A percentile compares a stretch with the other conserved stretches of the same genome.
Evolutionary conservation across 2,888 invertebrate species (phyloP).

Genomic region (Hybos culiciformis): DNA sequence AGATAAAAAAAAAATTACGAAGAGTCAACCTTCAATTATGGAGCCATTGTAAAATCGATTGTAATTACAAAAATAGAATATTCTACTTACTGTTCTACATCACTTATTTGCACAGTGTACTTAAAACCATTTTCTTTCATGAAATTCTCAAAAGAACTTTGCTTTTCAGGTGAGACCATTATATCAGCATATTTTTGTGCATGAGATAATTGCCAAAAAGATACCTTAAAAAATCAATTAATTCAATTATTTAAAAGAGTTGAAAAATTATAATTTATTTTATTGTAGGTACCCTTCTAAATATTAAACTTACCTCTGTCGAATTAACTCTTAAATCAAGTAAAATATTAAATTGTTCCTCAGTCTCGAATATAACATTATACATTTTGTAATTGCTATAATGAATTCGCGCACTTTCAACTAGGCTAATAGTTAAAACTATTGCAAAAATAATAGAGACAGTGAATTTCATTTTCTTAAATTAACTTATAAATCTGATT

Average conservation of each 20-base stretch:
- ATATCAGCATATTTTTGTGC: neutral
- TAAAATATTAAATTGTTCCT: conserved; percentile 1
- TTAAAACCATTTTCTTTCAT: neutral
- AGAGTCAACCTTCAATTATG: too few species aligned
- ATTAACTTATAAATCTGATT: too few species aligned
- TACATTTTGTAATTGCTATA: neutral
- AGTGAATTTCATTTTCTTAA: neutral
- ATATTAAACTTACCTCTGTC: neutral
- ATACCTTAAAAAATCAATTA: too few species aligned
- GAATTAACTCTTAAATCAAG: neutral
- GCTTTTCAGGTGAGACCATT: neutral
- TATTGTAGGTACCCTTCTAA: too few species aligned
- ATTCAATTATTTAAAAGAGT: too few species aligned
- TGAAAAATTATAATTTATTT: too few species aligned
- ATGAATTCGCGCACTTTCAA: neutral
- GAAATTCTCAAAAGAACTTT: too few species aligned
- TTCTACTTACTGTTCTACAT: neutral
- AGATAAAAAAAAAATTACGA: too few species aligned
- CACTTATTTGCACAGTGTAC: neutral
- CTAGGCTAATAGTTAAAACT: neutral
- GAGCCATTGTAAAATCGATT: too few species aligned
- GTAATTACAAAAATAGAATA: too few species aligned
- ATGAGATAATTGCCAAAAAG: neutral
- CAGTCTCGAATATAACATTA: neutral
- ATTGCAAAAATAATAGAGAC: neutral